These are phyloP conservation scores for Acleris sparsana DNA, from an alignment of 2,888 invertebrate genomes.

Conservation along the genomic window DNA sequence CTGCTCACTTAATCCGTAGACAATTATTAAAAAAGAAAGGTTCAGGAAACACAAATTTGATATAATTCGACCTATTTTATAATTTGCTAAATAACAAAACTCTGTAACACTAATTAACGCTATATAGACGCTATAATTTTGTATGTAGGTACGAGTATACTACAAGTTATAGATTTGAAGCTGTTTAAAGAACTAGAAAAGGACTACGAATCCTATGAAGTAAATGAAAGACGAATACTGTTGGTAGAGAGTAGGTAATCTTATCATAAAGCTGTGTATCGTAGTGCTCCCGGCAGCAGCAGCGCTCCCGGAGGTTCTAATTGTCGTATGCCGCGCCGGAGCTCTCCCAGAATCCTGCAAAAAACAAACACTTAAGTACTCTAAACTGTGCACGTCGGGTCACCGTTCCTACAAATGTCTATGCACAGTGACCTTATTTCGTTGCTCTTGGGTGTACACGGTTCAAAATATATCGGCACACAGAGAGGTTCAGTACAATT, in stretches of 20 bases:
- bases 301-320: slow-evolving; percentile 54
- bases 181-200: slow-evolving; percentile 3
- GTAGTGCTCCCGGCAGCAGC: slow-evolving; percentile 52
- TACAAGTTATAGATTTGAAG: slow-evolving; percentile 22
- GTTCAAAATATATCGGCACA: too few relatives aligned
- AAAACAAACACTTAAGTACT: slow-evolving; percentile 35
- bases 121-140: slow-evolving; percentile 14
- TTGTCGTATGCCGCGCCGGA: slow-evolving; percentile 68
- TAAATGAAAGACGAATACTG: slow-evolving; percentile 17
- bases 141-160: slow-evolving; percentile 5
- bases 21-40: too few relatives aligned
- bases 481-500: too few relatives aligned
- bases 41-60: too few relatives aligned
- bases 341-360: slow-evolving; percentile 70
- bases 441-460: too few relatives aligned
- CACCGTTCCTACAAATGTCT: too few relatives aligned
- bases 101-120: slow-evolving; percentile 5
- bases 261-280: slow-evolving; percentile 34
- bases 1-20: too few relatives aligned
- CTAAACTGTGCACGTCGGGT: slow-evolving; percentile 22
- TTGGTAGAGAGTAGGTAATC: slow-evolving; percentile 25
- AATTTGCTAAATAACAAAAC: background rate
- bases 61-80: too few relatives aligned
- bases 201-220: slow-evolving; percentile 19
- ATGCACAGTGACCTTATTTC: too few relatives aligned